Evolutionary conservation across 2,113 vertebrate species (phyloP).

Genomic region (Merops nubicus): DNA sequence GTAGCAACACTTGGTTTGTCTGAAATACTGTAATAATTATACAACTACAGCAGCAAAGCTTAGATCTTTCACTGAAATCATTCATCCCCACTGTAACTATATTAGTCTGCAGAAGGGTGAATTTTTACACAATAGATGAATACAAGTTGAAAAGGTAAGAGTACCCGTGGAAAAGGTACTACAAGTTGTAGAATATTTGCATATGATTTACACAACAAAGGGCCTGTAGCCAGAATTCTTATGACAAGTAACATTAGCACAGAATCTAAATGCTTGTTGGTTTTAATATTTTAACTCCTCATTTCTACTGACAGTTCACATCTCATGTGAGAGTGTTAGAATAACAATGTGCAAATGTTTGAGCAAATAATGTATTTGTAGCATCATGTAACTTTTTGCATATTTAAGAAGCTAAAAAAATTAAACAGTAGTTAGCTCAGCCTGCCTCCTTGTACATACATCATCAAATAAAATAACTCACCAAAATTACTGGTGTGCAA

Average conservation of each 20-base stretch:
- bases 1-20: background rate
- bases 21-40: background rate
- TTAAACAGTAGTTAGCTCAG: background rate
- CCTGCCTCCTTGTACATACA: background rate
- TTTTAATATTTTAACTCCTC: background rate
- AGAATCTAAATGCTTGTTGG: background rate
- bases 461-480: background rate
- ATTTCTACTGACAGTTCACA: background rate
- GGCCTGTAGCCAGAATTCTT: background rate
- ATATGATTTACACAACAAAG: background rate
- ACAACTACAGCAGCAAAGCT: background rate
- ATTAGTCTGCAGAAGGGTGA: background rate
- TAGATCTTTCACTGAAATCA: background rate
- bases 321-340: background rate
- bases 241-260: background rate
- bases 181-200: background rate
- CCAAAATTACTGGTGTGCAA: background rate
- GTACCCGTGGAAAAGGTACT: too few relatives aligned
- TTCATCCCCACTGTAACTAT: background rate
- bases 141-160: background rate
- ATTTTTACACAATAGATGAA: background rate
- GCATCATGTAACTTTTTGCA: background rate
- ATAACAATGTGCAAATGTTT: background rate
- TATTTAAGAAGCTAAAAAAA: background rate
- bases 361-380: background rate